These are phyloP conservation scores for Columbina picui DNA, from an alignment of 2,113 vertebrate species.

Conservation along the genomic window DNA sequence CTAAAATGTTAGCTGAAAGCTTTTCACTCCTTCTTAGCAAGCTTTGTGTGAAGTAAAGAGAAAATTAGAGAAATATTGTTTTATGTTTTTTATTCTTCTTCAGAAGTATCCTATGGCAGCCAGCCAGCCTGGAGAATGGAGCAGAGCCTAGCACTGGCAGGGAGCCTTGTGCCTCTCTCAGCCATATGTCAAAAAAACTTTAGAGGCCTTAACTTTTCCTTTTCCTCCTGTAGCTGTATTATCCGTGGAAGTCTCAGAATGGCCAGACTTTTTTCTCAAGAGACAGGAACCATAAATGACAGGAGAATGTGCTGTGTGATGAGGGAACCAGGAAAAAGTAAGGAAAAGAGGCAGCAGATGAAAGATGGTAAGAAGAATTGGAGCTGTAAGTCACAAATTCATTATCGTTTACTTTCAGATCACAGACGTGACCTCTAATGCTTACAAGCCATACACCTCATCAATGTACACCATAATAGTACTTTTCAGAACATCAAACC, in stretches of 20 bases:
- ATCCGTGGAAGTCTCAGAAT: neutral
- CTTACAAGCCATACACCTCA: neutral
- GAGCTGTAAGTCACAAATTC: neutral
- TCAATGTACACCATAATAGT: neutral
- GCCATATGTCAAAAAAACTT: neutral
- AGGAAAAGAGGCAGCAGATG: neutral
- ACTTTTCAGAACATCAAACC: neutral
- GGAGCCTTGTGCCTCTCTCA: neutral
- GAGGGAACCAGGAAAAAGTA: neutral
- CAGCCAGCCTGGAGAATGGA: neutral
- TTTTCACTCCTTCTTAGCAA: neutral
- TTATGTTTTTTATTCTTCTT: constrained; percentile 1
- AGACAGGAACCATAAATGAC: neutral
- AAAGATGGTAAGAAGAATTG: neutral
- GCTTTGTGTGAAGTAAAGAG: neutral
- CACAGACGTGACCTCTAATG: neutral
- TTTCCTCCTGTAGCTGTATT: neutral
- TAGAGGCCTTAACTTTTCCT: neutral
- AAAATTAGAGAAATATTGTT: neutral
- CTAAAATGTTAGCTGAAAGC: neutral
- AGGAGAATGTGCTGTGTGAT: neutral
- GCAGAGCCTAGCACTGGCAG: neutral
- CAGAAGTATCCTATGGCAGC: neutral
- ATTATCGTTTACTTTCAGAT: neutral
- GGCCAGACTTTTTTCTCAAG: neutral